Conservation (phyloP, 1,140 invertebrate species). For the Temnothorax curvispinosus region DNA sequence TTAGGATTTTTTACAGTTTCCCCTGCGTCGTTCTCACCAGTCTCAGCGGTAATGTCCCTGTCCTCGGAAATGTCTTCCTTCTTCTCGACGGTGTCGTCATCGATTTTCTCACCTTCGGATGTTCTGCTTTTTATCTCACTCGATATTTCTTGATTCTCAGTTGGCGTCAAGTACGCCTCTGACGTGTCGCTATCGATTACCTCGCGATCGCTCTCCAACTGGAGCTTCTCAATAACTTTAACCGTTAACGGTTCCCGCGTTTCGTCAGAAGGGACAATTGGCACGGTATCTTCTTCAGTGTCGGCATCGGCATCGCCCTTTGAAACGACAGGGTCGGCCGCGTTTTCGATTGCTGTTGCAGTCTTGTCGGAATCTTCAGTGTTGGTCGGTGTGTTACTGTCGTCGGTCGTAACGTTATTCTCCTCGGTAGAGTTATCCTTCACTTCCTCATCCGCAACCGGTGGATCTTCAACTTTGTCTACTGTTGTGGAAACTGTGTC, state of each 20-base stretch:
- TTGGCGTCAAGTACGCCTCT: conserved; percentile 88
- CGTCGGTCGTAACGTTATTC: conserved; percentile 74
- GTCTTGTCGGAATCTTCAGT: conserved; percentile 42
- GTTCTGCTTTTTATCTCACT: conserved; percentile 69
- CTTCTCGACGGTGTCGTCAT: conserved; percentile 21
- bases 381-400: conserved; percentile 69
- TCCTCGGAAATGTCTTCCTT: conserved; percentile 20
- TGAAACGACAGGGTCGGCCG: conserved; percentile 1
- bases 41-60: conserved; percentile 36
- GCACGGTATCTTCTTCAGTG: conserved; percentile 30
- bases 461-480: conserved; percentile 13
- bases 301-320: conserved; percentile 18
- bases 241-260: conserved; percentile 61
- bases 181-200: conserved; percentile 86
- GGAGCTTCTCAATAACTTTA: conserved; percentile 72
- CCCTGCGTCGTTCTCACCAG: conserved; percentile 59
- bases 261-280: conserved; percentile 37
- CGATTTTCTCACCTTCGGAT: conserved; percentile 62
- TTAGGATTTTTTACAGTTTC: conserved; percentile 75
- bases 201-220: conserved; percentile 77
- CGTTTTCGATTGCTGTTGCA: conserved; percentile 58
- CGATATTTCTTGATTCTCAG: conserved; percentile 84
- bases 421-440: conserved; percentile 75
- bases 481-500: conserved; percentile 28
- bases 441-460: conserved; percentile 39